Evolutionary conservation across 2,888 invertebrate species (phyloP).

Genomic region (Therioaphis trifolii): DNA sequence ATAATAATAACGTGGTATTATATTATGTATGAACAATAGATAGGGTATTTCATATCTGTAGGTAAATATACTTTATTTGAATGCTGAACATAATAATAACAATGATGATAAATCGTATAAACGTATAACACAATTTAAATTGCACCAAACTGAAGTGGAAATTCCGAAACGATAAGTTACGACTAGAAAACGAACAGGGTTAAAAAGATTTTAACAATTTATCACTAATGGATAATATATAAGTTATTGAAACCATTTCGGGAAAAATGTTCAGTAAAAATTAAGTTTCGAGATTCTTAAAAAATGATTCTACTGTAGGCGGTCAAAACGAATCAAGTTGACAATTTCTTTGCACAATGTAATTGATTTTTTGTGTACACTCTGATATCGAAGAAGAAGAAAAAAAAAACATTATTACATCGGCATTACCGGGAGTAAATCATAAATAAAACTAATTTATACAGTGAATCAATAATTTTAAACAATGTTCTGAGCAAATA

Average conservation of each 20-base stretch:
- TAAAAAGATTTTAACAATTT: not conserved
- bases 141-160: not conserved
- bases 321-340: conserved; percentile 34
- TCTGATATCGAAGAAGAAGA: not conserved
- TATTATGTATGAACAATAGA: conserved; percentile 26
- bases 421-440: not conserved
- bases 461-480: conserved; percentile 33
- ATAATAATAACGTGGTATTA: conserved; percentile 24
- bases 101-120: conserved; percentile 23
- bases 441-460: conserved; percentile 29
- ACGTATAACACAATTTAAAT: not conserved
- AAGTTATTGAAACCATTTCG: not conserved
- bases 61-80: conserved; percentile 13
- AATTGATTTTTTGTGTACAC: not conserved
- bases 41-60: not conserved
- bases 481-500: conserved; percentile 48
- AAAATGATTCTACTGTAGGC: conserved; percentile 1
- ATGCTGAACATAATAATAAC: conserved; percentile 27
- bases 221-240: not conserved
- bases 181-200: not conserved
- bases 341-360: conserved; percentile 2
- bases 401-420: not conserved
- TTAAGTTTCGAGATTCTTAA: not conserved
- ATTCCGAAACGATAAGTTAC: not conserved
- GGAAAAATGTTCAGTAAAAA: not conserved